Conservation (phyloP, 2,888 invertebrate species). For the Allophyes oxyacanthae region DNA sequence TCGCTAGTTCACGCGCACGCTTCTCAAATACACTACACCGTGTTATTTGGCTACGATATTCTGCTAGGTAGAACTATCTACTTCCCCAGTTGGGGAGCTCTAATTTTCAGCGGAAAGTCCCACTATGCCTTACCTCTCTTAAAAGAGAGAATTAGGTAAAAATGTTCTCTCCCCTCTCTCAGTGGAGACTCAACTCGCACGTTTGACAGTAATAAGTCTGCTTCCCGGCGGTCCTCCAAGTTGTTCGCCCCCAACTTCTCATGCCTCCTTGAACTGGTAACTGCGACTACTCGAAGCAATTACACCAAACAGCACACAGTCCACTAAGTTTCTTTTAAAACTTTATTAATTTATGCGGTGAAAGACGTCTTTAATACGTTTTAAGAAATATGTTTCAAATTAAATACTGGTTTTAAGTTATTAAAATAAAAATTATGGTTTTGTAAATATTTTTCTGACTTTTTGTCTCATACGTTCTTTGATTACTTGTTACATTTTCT, state of each 20-base stretch:
- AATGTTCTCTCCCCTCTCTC: conserved; percentile 9
- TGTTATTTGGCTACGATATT: no score
- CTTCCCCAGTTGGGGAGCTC: no score
- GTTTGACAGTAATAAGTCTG: conserved; percentile 68
- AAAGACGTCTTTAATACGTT: conserved; percentile 54
- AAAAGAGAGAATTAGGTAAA: no score
- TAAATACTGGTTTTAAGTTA: conserved; percentile 34
- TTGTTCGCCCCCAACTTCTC: conserved; percentile 67
- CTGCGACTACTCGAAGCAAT: conserved; percentile 80
- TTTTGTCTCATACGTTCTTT: background rate
- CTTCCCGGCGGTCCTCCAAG: conserved; percentile 60
- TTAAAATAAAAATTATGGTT: conserved; percentile 12
- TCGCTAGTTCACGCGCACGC: no score
- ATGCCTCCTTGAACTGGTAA: conserved; percentile 80
- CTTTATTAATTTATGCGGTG: conserved; percentile 61
- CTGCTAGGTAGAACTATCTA: no score
- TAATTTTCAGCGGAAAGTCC: no score
- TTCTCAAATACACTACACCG: no score
- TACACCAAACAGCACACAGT: conserved; percentile 72
- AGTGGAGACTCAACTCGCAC: conserved; percentile 30
- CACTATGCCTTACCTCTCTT: no score
- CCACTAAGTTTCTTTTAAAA: conserved; percentile 66
- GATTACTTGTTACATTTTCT: background rate
- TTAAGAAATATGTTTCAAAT: conserved; percentile 44
- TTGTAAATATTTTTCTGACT: background rate